phyloP scores from a whole-genome alignment of 2,113 vertebrate species.

The Gopherus flavomarginatus region DNA sequence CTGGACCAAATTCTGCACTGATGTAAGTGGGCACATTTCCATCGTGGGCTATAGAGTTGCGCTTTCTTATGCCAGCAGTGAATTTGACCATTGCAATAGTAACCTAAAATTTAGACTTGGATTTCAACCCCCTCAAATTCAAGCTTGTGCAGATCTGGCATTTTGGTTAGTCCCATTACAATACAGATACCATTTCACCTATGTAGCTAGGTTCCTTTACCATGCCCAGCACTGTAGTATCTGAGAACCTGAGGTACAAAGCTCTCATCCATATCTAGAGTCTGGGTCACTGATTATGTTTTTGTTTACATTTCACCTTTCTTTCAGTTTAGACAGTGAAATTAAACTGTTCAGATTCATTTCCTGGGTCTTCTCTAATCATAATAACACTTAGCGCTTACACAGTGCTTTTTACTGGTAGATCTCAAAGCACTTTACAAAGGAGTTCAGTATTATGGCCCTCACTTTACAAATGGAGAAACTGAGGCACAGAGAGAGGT shows the following conservation, averaged over 20 bases:
- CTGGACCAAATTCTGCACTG: neutral
- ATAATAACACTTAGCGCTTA: neutral
- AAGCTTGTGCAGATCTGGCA: neutral
- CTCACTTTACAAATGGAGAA: neutral
- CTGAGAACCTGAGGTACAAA: neutral
- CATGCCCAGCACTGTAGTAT: neutral
- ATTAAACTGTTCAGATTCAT: neutral
- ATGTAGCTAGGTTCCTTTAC: neutral
- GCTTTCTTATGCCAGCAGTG: neutral
- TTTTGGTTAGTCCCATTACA: neutral
- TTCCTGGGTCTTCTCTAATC: neutral
- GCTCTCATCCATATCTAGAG: neutral
- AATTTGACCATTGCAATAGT: neutral
- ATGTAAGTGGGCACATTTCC: neutral
- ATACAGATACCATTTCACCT: neutral
- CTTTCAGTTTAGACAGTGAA: neutral
- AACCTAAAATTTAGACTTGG: neutral
- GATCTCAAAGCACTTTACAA: neutral
- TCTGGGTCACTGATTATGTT: neutral
- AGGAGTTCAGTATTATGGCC: neutral
- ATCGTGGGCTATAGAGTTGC: neutral
- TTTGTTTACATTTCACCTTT: neutral
- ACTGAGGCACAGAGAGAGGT: neutral
- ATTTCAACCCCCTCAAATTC: neutral
- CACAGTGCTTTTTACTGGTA: neutral